Percentiles rank a stretch among this genome's conserved stretches.
These are phyloP conservation scores for Oncorhynchus masou DNA, from an alignment of 2,113 vertebrate species.

Conservation along the genomic window DNA sequence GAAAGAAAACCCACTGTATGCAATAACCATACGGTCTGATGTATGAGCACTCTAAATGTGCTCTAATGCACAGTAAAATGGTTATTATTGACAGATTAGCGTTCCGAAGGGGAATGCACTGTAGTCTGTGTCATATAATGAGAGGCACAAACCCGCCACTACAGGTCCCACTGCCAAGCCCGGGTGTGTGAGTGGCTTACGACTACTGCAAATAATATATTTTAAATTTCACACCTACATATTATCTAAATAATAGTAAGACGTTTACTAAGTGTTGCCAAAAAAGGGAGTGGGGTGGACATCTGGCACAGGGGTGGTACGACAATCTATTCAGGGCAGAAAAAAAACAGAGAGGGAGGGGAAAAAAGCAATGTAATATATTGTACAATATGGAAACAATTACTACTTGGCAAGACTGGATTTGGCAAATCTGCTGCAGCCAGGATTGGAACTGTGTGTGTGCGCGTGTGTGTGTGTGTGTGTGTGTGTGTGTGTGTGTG, in stretches of 20 bases:
- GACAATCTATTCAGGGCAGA: slow-evolving; percentile 33
- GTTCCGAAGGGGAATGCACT: slow-evolving; percentile 11
- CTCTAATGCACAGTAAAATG: slow-evolving; percentile 46
- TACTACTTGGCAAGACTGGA: slow-evolving; percentile 55
- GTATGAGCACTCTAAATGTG: slow-evolving; percentile 44
- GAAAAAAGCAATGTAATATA: slow-evolving; percentile 48
- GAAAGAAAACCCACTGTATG: not conserved
- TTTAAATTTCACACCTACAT: slow-evolving; percentile 42
- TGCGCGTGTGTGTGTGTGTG: slow-evolving; percentile 14
- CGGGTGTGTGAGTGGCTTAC: not conserved
- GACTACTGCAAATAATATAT: slow-evolving; percentile 27
- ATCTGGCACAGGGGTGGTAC: slow-evolving; percentile 30
- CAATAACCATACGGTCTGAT: slow-evolving; percentile 17
- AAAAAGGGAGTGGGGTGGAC: not conserved
- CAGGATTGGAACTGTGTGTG: slow-evolving; percentile 35
- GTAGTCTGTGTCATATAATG: not conserved
- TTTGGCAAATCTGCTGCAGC: slow-evolving; percentile 47
- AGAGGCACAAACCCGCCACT: slow-evolving; percentile 1
- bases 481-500: slow-evolving; percentile 28
- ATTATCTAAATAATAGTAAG: slow-evolving; percentile 43
- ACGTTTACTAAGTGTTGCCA: slow-evolving; percentile 30
- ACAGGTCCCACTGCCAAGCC: not conserved
- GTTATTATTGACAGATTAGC: slow-evolving; percentile 40
- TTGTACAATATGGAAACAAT: slow-evolving; percentile 71
- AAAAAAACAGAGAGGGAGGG: slow-evolving; percentile 21